Conservation (phyloP, 2,888 invertebrate genomes). For the Neoascia interrupta region DNA sequence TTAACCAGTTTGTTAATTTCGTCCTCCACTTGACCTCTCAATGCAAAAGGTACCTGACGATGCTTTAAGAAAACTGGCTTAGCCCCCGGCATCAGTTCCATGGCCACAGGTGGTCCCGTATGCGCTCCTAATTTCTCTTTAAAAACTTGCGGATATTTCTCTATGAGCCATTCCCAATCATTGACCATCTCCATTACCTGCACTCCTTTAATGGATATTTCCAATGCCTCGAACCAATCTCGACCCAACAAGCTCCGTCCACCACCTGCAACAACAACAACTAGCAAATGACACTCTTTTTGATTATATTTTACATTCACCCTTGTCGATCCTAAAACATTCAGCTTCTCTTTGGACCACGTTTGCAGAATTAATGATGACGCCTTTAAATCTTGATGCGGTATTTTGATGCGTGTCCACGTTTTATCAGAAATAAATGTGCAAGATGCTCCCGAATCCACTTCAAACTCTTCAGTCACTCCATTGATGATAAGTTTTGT, state of each 20-base stretch:
- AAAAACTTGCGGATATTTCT: background rate
- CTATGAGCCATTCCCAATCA: background rate
- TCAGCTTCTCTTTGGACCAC: constrained; percentile 33
- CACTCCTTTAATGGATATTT: background rate
- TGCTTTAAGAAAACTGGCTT: constrained; percentile 21
- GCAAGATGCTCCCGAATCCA: background rate
- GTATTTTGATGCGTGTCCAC: constrained; percentile 8
- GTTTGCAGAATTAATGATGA: constrained; percentile 7
- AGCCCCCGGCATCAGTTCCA: background rate
- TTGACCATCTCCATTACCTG: background rate
- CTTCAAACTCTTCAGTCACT: background rate
- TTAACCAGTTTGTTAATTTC: constrained; percentile 16
- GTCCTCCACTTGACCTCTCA: constrained; percentile 12
- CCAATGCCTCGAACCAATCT: constrained; percentile 16
- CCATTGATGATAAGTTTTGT: background rate
- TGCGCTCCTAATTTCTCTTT: background rate
- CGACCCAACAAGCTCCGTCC: constrained; percentile 27
- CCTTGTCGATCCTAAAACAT: constrained; percentile 16
- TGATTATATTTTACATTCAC: too few species aligned
- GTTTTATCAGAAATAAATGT: constrained; percentile 8
- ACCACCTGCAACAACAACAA: constrained; percentile 35
- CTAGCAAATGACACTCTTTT: constrained; percentile 12
- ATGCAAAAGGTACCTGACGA: constrained; percentile 7
- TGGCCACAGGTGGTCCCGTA: background rate
- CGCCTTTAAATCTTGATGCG: background rate